Evolutionary conservation across 2,113 vertebrate genomes (phyloP).

Genomic region (Scopus umbretta): DNA sequence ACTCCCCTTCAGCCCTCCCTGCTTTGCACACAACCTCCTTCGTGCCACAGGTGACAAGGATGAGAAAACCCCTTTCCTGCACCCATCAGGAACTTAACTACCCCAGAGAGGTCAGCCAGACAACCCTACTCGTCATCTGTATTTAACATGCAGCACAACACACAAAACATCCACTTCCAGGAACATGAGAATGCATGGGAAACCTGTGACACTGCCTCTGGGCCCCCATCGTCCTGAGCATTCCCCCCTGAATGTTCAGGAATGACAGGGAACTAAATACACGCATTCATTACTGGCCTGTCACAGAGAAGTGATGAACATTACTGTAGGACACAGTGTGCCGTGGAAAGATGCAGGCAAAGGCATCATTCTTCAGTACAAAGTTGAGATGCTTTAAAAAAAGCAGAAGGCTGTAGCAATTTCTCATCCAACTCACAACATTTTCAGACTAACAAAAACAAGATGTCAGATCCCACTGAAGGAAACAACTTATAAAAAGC

Average conservation of each 20-base stretch:
- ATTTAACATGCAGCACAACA: accelerated
- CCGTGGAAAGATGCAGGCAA: accelerated
- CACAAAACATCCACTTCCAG: background rate
- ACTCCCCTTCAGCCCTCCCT: background rate
- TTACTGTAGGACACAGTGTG: accelerated
- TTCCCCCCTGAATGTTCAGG: background rate
- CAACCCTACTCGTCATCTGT: background rate
- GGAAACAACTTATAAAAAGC: background rate
- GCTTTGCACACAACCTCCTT: background rate
- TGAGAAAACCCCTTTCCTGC: background rate
- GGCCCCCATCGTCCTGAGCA: background rate
- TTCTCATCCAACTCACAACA: background rate
- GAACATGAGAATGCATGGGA: accelerated
- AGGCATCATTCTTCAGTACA: background rate
- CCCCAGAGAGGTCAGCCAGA: background rate
- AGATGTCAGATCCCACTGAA: background rate
- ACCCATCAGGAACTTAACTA: background rate
- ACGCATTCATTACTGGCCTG: background rate
- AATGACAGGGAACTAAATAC: background rate
- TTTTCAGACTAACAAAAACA: background rate
- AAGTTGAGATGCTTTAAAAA: background rate
- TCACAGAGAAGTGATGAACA: background rate
- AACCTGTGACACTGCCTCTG: background rate
- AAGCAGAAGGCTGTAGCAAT: background rate
- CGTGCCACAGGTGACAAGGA: background rate